A percentile compares a stretch with the other conserved stretches of the same genome.
Conservation (phyloP, 92 coral and sea anemone genomes). For the Paramuricea clavata region DNA sequence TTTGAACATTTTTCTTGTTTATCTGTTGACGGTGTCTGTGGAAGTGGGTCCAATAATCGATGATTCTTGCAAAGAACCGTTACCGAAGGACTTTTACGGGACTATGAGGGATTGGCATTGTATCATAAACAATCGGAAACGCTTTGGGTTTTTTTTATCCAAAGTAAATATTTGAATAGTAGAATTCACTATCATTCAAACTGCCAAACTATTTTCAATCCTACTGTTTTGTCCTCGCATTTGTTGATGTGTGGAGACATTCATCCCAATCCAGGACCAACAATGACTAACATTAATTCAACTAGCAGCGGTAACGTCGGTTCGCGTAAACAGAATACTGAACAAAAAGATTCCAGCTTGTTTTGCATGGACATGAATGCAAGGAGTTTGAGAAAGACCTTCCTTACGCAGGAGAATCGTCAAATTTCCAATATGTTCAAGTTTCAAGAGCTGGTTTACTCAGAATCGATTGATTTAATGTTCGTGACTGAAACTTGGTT, state of each 20-base stretch:
- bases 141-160: neutral
- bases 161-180: neutral
- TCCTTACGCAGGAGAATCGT: neutral
- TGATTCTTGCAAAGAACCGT: too few relatives aligned
- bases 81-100: too few relatives aligned
- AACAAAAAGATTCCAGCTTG: neutral
- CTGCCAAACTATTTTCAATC: neutral
- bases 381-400: neutral
- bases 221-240: neutral
- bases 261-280: neutral
- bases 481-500: slow-evolving; percentile 54
- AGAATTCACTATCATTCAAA: neutral
- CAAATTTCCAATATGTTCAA: neutral
- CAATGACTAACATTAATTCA: neutral
- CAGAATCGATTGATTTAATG: slow-evolving; percentile 3
- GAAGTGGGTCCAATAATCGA: too few relatives aligned
- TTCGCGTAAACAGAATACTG: neutral
- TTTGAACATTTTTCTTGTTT: too few relatives aligned
- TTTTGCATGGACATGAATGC: too few relatives aligned
- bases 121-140: neutral
- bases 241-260: neutral
- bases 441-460: slow-evolving; percentile 54
- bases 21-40: too few relatives aligned
- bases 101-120: too few relatives aligned
- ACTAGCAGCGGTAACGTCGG: neutral